phyloP scores from a whole-genome alignment of 2,888 invertebrate genomes.

The Coecobrya sp. region DNA sequence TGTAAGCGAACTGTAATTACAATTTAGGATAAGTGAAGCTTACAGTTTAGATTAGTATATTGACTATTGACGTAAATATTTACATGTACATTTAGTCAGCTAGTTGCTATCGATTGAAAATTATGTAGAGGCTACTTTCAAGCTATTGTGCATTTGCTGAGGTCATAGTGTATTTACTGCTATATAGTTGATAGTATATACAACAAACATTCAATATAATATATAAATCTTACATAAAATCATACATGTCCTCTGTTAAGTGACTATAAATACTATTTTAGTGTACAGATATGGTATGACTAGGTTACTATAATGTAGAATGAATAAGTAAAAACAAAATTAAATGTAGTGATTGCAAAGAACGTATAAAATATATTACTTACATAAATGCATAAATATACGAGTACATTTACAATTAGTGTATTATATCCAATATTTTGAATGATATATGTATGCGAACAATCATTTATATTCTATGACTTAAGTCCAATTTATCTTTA shows the following conservation, averaged over 20 bases:
- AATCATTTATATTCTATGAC: neutral
- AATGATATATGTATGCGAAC: neutral
- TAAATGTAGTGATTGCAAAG: neutral
- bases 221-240: neutral
- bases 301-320: neutral
- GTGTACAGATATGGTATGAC: neutral
- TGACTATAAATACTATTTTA: constrained; percentile 13
- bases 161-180: neutral
- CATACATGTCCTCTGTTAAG: neutral
- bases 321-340: neutral
- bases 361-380: neutral
- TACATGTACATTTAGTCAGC: neutral
- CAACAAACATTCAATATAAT: neutral
- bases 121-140: neutral
- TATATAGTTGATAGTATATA: too few species aligned
- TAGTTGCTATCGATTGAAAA: neutral
- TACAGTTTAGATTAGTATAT: neutral
- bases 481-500: neutral
- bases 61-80: neutral
- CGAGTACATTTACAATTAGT: neutral
- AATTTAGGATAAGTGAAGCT: neutral
- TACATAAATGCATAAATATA: neutral
- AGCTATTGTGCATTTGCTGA: neutral
- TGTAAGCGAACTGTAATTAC: constrained; percentile 1
- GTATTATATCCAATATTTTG: constrained; percentile 11